Conservation (phyloP, 2,888 invertebrate species). For the Tinea semifulvella region DNA sequence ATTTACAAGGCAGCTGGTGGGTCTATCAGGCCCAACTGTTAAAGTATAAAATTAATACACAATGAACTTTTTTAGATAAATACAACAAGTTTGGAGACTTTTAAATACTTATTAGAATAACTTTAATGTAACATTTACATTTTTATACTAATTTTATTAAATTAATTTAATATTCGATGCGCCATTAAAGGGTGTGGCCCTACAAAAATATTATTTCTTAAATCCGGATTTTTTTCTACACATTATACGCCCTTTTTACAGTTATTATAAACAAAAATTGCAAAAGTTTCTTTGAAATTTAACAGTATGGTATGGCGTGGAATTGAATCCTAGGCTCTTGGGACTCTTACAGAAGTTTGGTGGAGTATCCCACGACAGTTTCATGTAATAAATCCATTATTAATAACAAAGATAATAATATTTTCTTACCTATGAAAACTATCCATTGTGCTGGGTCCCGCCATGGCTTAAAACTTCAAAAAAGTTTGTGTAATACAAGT, state of each 20-base stretch:
- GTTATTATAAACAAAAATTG: not conserved
- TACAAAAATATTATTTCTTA: not conserved
- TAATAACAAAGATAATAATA: not conserved
- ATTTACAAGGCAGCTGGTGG: too few species aligned
- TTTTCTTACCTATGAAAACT: slow-evolving; percentile 2
- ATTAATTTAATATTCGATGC: not conserved
- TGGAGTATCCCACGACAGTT: not conserved
- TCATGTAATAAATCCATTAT: not conserved
- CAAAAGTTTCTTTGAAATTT: not conserved
- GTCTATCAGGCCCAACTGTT: too few species aligned
- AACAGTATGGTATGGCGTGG: not conserved
- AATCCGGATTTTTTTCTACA: not conserved
- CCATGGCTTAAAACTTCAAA: slow-evolving; percentile 4
- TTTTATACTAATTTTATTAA: not conserved
- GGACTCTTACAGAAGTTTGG: not conserved
- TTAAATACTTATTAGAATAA: too few species aligned
- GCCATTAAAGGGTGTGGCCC: slow-evolving; percentile 2
- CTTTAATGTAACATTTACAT: too few species aligned
- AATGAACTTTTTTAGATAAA: too few species aligned
- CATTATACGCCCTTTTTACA: not conserved
- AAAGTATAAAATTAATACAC: too few species aligned
- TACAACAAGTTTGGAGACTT: too few species aligned
- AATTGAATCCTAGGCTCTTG: not conserved
- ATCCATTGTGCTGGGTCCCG: slow-evolving; percentile 5
- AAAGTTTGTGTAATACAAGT: not conserved